These are phyloP conservation scores for Crotalus tigris DNA, from an alignment of 2,113 vertebrate species.

Conservation along the genomic window DNA sequence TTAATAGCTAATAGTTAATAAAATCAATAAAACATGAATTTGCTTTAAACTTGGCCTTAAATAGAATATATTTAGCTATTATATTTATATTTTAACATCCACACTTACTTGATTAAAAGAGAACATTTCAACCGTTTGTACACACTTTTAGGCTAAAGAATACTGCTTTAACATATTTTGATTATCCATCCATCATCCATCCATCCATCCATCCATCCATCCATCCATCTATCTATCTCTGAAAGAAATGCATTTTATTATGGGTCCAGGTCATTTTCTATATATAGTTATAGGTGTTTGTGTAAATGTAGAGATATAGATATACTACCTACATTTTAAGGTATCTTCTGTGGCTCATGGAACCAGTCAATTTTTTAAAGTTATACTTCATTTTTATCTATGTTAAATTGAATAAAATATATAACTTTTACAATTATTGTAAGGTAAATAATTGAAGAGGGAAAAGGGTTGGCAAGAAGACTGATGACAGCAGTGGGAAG, in stretches of 20 bases:
- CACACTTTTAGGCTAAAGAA: background rate
- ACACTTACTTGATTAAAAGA: background rate
- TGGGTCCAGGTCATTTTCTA: no score
- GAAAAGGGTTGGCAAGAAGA: background rate
- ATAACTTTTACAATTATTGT: background rate
- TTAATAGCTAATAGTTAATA: conserved; percentile 37
- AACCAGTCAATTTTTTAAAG: background rate
- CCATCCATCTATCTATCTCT: no score
- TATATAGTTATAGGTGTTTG: no score
- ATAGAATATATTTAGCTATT: background rate
- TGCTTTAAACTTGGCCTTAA: background rate
- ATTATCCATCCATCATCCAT: no score
- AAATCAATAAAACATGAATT: conserved; percentile 28
- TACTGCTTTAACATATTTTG: background rate
- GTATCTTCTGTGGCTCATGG: background rate
- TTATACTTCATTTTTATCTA: background rate
- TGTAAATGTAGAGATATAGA: no score
- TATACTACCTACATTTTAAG: no score
- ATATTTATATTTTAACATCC: background rate
- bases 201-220: no score
- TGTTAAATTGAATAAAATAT: no score
- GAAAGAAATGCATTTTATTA: no score
- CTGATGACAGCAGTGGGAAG: background rate
- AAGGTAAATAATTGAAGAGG: background rate
- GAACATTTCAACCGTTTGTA: background rate